Conservation (phyloP, 2,113 vertebrate species). For the Sminthopsis crassicaudata region DNA sequence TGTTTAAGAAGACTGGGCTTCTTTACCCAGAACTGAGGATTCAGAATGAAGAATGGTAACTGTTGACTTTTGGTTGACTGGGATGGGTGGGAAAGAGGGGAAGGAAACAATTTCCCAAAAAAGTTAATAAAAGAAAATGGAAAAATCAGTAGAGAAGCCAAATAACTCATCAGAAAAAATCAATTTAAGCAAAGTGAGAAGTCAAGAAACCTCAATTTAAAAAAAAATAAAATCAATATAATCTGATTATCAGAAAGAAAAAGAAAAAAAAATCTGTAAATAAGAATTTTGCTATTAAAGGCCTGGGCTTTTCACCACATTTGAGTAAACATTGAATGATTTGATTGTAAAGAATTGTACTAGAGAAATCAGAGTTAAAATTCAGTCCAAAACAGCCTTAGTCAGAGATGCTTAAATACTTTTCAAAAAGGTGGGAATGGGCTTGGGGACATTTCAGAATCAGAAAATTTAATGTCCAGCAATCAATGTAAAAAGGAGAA, state of each 20-base stretch:
- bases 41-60: slow-evolving; percentile 45
- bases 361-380: slow-evolving; percentile 52
- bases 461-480: slow-evolving; percentile 44
- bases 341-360: slow-evolving; percentile 47
- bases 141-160: slow-evolving; percentile 69
- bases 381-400: slow-evolving; percentile 34
- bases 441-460: slow-evolving; percentile 56
- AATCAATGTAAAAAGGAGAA: slow-evolving; percentile 15
- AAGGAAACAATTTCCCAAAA: slow-evolving; percentile 57
- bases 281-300: slow-evolving; percentile 50
- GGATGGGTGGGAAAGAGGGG: background rate
- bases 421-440: background rate
- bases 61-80: background rate
- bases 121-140: slow-evolving; percentile 72
- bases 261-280: slow-evolving; percentile 60
- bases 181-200: slow-evolving; percentile 75
- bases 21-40: slow-evolving; percentile 45
- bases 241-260: slow-evolving; percentile 39
- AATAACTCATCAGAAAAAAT: slow-evolving; percentile 74
- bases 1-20: slow-evolving; percentile 48
- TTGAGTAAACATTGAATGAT: slow-evolving; percentile 36
- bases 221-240: slow-evolving; percentile 49
- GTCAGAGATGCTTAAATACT: slow-evolving; percentile 25
- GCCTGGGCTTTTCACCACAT: slow-evolving; percentile 64
- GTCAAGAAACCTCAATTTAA: slow-evolving; percentile 66